These are phyloP conservation scores for Masnerella sp. DNA, from an alignment of 2,888 invertebrate species.

Conservation along the genomic window DNA sequence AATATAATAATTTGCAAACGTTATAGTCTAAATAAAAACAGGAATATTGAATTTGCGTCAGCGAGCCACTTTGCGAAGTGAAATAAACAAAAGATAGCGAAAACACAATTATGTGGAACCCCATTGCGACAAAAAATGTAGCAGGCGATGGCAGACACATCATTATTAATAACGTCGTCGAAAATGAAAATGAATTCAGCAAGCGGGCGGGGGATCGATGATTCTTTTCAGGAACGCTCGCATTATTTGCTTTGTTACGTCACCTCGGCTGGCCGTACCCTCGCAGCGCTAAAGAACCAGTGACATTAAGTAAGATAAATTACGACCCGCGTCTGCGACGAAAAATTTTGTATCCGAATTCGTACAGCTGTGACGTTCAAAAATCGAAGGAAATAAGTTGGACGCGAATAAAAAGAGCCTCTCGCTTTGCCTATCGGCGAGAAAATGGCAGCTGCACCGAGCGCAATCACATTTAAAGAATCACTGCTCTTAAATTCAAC, in stretches of 20 bases:
- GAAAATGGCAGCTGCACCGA: too few relatives aligned
- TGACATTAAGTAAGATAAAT: constrained; percentile 58
- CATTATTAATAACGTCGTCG: constrained; percentile 29
- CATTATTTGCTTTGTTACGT: constrained; percentile 45
- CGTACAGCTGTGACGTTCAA: constrained; percentile 37
- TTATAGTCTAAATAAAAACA: too few relatives aligned
- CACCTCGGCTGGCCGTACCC: constrained; percentile 31
- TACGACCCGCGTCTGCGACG: constrained; percentile 24
- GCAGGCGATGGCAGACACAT: background rate
- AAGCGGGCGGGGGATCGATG: constrained; percentile 22
- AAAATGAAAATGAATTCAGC: constrained; percentile 32
- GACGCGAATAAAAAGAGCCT: too few relatives aligned
- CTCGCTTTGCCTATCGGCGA: too few relatives aligned
- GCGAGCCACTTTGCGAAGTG: too few relatives aligned
- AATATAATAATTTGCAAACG: too few relatives aligned
- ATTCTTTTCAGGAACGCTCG: constrained; percentile 40
- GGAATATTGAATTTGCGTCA: too few relatives aligned
- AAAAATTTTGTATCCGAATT: constrained; percentile 49
- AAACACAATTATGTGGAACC: background rate
- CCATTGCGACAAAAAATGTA: background rate
- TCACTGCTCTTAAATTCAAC: too few relatives aligned
- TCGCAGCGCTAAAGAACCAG: constrained; percentile 40
- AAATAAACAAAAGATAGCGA: too few relatives aligned
- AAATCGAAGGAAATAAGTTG: constrained; percentile 3
- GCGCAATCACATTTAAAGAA: too few relatives aligned